Evolutionary conservation across 2,888 invertebrate species (phyloP).

Genomic region (Caenorhabditis afra): DNA sequence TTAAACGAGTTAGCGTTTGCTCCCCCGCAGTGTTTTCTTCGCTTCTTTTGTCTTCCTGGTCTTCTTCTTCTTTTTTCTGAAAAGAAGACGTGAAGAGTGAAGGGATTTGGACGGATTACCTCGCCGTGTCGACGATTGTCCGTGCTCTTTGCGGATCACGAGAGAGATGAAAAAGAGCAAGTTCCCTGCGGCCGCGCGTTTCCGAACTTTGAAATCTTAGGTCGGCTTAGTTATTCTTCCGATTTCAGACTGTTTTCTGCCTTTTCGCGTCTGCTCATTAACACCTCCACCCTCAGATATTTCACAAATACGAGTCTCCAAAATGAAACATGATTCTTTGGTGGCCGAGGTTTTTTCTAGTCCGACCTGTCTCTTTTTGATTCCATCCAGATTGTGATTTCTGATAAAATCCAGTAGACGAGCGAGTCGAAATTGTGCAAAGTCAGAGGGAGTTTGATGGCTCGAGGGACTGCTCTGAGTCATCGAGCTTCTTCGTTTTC

Average conservation of each 20-base stretch:
- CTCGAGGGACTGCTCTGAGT: constrained; percentile 32
- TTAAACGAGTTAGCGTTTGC: constrained; percentile 31
- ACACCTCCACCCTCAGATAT: too few relatives aligned
- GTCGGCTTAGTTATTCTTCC: not conserved
- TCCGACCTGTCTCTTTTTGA: too few relatives aligned
- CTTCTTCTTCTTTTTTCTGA: constrained; percentile 1
- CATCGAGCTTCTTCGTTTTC: not conserved
- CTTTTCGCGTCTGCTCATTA: too few relatives aligned
- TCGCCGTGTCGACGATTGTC: not conserved
- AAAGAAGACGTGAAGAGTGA: not conserved
- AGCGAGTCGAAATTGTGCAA: not conserved
- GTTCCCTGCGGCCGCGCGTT: too few relatives aligned
- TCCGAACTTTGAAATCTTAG: too few relatives aligned
- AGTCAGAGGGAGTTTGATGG: constrained; percentile 29
- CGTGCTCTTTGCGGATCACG: not conserved
- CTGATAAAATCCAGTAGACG: not conserved
- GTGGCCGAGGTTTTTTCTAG: too few relatives aligned
- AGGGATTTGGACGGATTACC: constrained; percentile 11
- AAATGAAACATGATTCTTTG: too few relatives aligned
- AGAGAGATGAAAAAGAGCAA: too few relatives aligned
- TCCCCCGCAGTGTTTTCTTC: constrained; percentile 4
- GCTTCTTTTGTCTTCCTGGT: not conserved
- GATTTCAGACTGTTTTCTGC: not conserved
- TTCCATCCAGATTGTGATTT: not conserved
- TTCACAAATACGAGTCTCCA: too few relatives aligned